Percentiles rank a stretch among this genome's conserved stretches.
Conservation (phyloP, 2,888 invertebrate species). For the Pogonocherus hispidulus region DNA sequence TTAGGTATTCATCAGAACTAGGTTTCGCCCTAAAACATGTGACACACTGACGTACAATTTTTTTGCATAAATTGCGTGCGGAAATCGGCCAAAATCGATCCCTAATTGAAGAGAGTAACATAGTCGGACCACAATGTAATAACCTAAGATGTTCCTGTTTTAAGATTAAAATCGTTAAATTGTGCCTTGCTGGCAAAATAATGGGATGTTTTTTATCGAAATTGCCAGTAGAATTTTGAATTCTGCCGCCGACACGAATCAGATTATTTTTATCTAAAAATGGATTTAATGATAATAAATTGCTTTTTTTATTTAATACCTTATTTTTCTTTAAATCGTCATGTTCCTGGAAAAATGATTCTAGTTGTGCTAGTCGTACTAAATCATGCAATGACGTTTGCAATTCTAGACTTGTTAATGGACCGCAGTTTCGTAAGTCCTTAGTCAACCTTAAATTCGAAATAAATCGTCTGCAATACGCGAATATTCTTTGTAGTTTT, state of each 20-base stretch:
- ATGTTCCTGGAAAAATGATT: conserved; percentile 2
- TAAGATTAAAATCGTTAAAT: conserved; percentile 6
- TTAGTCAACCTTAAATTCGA: not conserved
- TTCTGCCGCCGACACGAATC: conserved; percentile 16
- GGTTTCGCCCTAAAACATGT: not conserved
- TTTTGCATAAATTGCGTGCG: not conserved
- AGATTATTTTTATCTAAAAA: conserved; percentile 3
- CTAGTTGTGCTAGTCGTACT: conserved; percentile 6
- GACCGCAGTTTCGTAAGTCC: not conserved
- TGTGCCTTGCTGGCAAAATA: not conserved
- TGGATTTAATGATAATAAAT: conserved; percentile 13
- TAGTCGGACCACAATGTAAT: conserved; percentile 5
- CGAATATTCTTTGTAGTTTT: not conserved
- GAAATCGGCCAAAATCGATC: conserved; percentile 9
- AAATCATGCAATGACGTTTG: not conserved
- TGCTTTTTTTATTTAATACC: conserved; percentile 1
- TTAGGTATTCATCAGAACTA: not conserved
- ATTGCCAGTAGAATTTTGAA: not conserved
- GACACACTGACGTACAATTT: conserved; percentile 6
- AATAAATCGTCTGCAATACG: not conserved
- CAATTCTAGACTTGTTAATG: not conserved
- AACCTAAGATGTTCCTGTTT: conserved; percentile 8
- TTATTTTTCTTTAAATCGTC: not conserved
- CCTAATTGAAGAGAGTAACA: not conserved
- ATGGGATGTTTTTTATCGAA: conserved; percentile 20